Base-by-base conservation (phyloP, 2,113 vertebrate genomes). In the Microcebus griseorufus region DNA sequence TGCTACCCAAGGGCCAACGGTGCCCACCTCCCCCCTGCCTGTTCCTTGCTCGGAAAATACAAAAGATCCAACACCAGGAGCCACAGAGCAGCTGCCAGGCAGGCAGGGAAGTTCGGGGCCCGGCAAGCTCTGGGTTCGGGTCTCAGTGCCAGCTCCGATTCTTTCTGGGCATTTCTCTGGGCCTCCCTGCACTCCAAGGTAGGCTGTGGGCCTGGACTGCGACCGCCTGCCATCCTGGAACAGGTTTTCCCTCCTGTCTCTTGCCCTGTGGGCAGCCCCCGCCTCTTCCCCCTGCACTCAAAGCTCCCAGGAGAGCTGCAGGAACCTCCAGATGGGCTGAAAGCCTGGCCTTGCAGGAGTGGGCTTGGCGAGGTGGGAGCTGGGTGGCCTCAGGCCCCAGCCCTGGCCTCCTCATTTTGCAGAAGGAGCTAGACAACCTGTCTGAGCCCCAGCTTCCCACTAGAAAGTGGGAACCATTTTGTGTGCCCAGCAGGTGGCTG, bases 21-120 rank as follows among this genome's bases (percentile, higher is more conserved):
- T 2, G 0, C 97, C 98, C 97, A 98, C 98, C 97, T 93, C 23
- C 53, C 64, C 20, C 69, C 62, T 20, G 0, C 23, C 20, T 18
- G 96, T 97, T 98, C 98, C 97, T 98, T 73, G 96, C 97, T 98
- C 73, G 48, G 98, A 98, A 98, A 98, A 98, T 90, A 97, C 96
- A 97, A 98, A 98, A 96, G 5, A 60, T 51, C 85, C 88, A 62
- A 82, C 37, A 37, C 65, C 4, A 64, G 92, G 83, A 96, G 97
- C 97, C 76, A 53, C 96, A 96, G 27, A 14, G 4, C 27, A 2
- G 18, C 4, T 48, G 37, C 3, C 0, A 1, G 53, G 53, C 51
- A 13, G 8, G 48, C 7, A 14, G 9, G 55, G 73, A 0, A 0
- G 17, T 20, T 20, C 3, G 0, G 25, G 0, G 48, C 48, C 12